These are phyloP conservation scores for Craseonycteris thonglongyai DNA, from an alignment of 2,113 vertebrate species.

Conservation along the genomic window DNA sequence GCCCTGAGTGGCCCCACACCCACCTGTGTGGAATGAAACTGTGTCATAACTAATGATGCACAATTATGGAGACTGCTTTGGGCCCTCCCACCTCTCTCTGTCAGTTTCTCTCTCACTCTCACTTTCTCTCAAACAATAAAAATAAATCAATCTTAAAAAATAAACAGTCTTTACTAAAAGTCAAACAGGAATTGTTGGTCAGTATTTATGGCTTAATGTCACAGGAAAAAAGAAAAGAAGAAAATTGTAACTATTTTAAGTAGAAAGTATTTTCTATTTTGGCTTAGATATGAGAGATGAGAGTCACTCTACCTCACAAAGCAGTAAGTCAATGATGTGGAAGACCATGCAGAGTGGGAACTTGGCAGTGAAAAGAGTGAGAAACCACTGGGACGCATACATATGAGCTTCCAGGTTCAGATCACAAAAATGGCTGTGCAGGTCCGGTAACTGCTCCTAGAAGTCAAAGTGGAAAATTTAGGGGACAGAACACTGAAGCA, in stretches of 20 bases:
- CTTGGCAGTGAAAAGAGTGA: constrained; percentile 99
- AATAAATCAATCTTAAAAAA: no score
- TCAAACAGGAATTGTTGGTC: neutral
- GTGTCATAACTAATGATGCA: no score
- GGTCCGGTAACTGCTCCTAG: constrained; percentile 94
- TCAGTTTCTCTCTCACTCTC: no score
- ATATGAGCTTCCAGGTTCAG: constrained; percentile 97
- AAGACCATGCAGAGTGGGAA: constrained; percentile 99
- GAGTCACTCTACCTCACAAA: constrained; percentile 89
- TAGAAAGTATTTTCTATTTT: constrained; percentile 8
- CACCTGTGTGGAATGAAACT: no score
- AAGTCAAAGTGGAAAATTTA: constrained; percentile 42
- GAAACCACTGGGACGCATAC: constrained; percentile 99
- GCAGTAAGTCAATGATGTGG: constrained; percentile 98
- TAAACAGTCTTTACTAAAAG: constrained; percentile 23
- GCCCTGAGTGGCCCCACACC: no score
- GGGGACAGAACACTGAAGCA: neutral
- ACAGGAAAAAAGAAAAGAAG: neutral
- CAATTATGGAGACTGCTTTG: no score
- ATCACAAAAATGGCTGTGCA: constrained; percentile 91
- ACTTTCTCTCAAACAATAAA: no score
- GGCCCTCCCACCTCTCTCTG: no score
- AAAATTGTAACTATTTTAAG: neutral
- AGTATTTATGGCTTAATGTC: neutral
- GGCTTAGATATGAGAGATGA: neutral